Conservation (phyloP, 2,888 invertebrate species). For the Drosophila koepferae region DNA sequence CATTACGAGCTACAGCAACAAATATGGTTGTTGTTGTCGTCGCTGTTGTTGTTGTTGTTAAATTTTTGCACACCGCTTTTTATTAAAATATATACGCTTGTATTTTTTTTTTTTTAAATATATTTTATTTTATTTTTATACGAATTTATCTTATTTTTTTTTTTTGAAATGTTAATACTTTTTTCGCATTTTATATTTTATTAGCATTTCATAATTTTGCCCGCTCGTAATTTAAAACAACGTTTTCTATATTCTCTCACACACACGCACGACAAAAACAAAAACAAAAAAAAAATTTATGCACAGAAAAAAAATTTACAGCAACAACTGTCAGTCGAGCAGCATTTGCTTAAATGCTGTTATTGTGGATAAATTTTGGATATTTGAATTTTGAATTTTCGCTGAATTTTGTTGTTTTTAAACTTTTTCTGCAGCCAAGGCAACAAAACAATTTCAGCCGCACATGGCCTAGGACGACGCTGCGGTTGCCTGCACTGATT, state of each 20-base stretch:
- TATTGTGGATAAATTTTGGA: constrained; percentile 6
- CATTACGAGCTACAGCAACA: constrained; percentile 15
- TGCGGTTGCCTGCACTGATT: constrained; percentile 66
- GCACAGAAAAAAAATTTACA: constrained; percentile 7
- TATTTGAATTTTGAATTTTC: constrained; percentile 15
- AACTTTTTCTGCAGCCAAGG: constrained; percentile 40
- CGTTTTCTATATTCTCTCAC: constrained; percentile 24
- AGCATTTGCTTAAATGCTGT: constrained; percentile 9
- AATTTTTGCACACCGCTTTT: constrained; percentile 59
- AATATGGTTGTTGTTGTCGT: constrained; percentile 8
- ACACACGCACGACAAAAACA: constrained; percentile 29
- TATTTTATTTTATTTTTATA: not conserved
- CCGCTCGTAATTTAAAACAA: constrained; percentile 40
- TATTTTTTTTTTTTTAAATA: constrained; percentile 4
- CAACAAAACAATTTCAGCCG: constrained; percentile 56
- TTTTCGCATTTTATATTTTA: constrained; percentile 15
- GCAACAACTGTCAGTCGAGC: constrained; percentile 17
- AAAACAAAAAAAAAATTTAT: constrained; percentile 12
- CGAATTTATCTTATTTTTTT: not conserved
- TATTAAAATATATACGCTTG: constrained; percentile 16
- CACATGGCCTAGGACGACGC: constrained; percentile 65
- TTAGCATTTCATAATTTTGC: constrained; percentile 37
- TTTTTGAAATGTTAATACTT: constrained; percentile 25
- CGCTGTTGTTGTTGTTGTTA: constrained; percentile 22
- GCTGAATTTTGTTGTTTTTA: constrained; percentile 16